Base-by-base conservation (phyloP, 2,113 vertebrate species). In the Dipodomys stephensi region DNA sequence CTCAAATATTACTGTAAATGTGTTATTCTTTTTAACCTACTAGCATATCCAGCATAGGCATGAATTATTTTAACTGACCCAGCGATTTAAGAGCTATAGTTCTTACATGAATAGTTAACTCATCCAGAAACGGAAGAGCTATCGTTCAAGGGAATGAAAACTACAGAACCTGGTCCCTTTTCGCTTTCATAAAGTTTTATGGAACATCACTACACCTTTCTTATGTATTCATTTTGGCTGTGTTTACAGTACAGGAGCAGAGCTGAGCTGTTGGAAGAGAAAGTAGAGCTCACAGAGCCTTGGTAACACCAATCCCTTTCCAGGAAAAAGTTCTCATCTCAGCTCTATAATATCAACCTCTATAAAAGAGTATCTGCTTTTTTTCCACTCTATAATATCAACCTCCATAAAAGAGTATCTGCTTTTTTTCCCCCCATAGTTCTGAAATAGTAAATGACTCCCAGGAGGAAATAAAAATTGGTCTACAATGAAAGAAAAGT, bases 401-500 rank as follows among this genome's bases (percentile, higher is more conserved):
- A 69, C 65, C 49, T 96, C 72, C 73, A 28, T 57, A 86, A 93
- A 86, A 73, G 6, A 94, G 18, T 35, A 28, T 57, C 84, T 81
- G 23, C 35, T 69, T 64, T 39, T 93, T 88, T 16, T 35, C 35
- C 53, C 53, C 53, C 53, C 62, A 74, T 60, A 67, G 7, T 71
- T 79, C 27, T 62, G 60, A 93, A 93, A 86, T 88, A 49, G 35
- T 62, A 85, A 94, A 73, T 57, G 83, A 74, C 84, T 79, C 64
- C 64, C 13, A 25, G 39, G 80, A 73, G 87, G 64, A 94, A 83
- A 85, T 88, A 91, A 93, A 92, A 91, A 68, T 73, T 78, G 77
- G 90, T 84, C 44, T 92, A 53, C 23, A 57, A 57, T 79, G 80
- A 77, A 78, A 85, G 76, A 74, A 88, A 95, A 94, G 69, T 46